Base-by-base conservation (phyloP, 2,797 vertebrate genomes). In the Rhincodon typus region DNA sequence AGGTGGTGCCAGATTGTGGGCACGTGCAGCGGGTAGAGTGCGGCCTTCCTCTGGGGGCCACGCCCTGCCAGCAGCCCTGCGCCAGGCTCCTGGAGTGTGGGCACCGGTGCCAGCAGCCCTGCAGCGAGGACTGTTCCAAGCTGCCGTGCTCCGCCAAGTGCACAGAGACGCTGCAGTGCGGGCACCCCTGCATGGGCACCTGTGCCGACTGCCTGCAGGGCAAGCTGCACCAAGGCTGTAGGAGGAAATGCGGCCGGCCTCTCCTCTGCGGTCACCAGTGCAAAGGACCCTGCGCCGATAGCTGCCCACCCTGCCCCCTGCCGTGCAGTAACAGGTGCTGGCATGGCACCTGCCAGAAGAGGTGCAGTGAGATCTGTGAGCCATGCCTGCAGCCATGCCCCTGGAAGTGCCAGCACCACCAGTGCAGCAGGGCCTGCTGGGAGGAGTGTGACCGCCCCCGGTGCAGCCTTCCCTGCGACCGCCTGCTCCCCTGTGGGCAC, bases 201-300 rank as follows among this genome's bases (percentile, higher is more conserved):
- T 96, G 96, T 12, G 1, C 1, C 0, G 3, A 95, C 1, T 96
- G 96, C 15, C 1, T 94, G 12, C 12, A 23, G 34, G 96, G 95
- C 67, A 21, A 79, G 25, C 17, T 96, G 19, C 96, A 96, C 13
- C 13, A 7, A 1, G 46, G 74, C 19, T 96, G 96, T 8, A 95
- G 42, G 8, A 42, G 6, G 34, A 94, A 77, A 38, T 96, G 95
- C 50, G 50, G 67, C 7, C 27, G 90, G 50, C 67, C 94, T 3
- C 82, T 96, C 7, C 90, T 95, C 1, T 96, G 96, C 0, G 94
- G 95, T 0, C 96, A 96, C 67, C 90, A 34, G n/a, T 95, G 96
- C 67, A 79, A 77, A 79, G 96, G 70, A 0, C 27, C 38, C 25
- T 96, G 96, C 0, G 86, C 70, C 2, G 79, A 96, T 27, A 94